Base-by-base conservation (phyloP, 2,797 vertebrate genomes). In the Miichthys miiuy region DNA sequence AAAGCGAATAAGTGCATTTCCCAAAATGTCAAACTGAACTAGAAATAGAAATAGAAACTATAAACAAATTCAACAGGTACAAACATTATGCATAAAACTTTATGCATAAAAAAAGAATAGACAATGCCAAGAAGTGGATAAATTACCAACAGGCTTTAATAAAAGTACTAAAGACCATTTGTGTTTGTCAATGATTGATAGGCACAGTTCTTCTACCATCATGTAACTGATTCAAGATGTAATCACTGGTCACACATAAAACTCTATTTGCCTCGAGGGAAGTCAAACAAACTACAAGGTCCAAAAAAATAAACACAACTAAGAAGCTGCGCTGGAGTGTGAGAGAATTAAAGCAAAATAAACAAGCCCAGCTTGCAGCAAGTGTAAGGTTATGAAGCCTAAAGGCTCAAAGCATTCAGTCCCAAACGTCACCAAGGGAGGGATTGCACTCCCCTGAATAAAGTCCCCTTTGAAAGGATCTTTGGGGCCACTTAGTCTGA, bases 401-500 rank as follows among this genome's bases (percentile, higher is more conserved):
- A 68, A 82, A 81, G 87, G 82, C 87, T 93, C 87, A 87, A 73
- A 75, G 90, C 84, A 83, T 85, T 90, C 80, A 88, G 84, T 55
- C 71, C 81, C 68, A 80, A 93, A 89, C 72, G 72, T 89, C 42
- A 62, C 88, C 75, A 85, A 84, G 89, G 81, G 63, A 87, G 83
- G 86, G 88, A 85, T 67, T 82, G 75, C 44, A 50, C 85, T 88
- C 83, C 34, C 52, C 75, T 58, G 52, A 91, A 89, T 85, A 89
- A 89, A 84, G 82, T 86, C 76, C 75, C 95, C 94, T 95, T 96
- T 94, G 87, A 94, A 92, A 93, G 84, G 96, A 94, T 95, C 96
- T 97, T 96, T 96, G 94, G 94, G 96, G 95, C 96, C 96, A 97
- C 96, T 97, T 97, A 97, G 96, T 96, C 95, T 96, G 95, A 97